These are phyloP conservation scores for Drosophila nannoptera DNA, from an alignment of 1,140 invertebrate genomes.

Conservation along the genomic window DNA sequence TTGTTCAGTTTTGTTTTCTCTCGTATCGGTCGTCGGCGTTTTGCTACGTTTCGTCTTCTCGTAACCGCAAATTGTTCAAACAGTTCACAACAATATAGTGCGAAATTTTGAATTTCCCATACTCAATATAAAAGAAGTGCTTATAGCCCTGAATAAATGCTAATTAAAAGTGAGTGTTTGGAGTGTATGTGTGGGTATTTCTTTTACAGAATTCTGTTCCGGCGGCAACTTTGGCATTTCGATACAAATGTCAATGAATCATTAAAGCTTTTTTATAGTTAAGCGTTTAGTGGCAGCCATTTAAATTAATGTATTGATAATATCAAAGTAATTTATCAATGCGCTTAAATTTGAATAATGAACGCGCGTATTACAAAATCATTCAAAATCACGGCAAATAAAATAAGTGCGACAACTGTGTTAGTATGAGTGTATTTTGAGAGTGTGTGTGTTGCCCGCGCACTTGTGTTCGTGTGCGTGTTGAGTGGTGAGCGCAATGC, in stretches of 20 bases:
- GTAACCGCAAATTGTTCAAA: slow-evolving; percentile 44
- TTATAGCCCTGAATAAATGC: slow-evolving; percentile 38
- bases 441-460: slow-evolving; percentile 35
- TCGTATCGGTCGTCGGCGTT: slow-evolving; percentile 45
- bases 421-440: slow-evolving; percentile 30
- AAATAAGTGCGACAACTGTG: slow-evolving; percentile 69
- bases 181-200: slow-evolving; percentile 37
- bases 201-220: slow-evolving; percentile 25
- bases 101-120: slow-evolving; percentile 47
- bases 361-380: slow-evolving; percentile 76
- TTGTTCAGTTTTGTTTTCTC: slow-evolving; percentile 48
- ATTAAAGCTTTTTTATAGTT: slow-evolving; percentile 29
- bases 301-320: slow-evolving; percentile 12
- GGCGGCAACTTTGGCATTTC: slow-evolving; percentile 49
- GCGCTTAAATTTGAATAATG: slow-evolving; percentile 43
- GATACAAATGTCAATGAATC: slow-evolving; percentile 62
- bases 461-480: slow-evolving; percentile 45
- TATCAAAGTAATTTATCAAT: slow-evolving; percentile 10
- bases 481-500: slow-evolving; percentile 58
- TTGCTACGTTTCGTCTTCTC: slow-evolving; percentile 48
- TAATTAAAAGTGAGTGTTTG: slow-evolving; percentile 48
- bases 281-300: slow-evolving; percentile 26
- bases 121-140: slow-evolving; percentile 33
- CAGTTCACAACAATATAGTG: slow-evolving; percentile 43
- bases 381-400: slow-evolving; percentile 74